phyloP scores from a whole-genome alignment of 2,888 invertebrate species.

The Synergus umbraculus region DNA sequence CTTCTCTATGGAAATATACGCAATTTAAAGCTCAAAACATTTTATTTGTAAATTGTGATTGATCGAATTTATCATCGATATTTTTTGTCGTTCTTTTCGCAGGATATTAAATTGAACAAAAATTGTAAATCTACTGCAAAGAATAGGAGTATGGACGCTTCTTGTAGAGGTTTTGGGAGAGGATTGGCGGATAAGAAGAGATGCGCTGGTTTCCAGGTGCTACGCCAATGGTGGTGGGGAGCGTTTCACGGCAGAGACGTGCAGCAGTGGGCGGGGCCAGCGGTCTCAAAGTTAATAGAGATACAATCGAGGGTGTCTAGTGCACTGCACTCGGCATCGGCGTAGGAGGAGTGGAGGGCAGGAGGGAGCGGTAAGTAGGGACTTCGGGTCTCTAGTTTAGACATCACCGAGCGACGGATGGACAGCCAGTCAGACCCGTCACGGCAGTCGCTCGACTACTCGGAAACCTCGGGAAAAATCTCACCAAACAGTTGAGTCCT shows the following conservation, averaged over 20 bases:
- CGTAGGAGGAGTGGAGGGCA: slow-evolving; percentile 72
- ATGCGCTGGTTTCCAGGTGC: slow-evolving; percentile 45
- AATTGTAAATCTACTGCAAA: too few species aligned
- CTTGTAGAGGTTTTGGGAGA: background rate
- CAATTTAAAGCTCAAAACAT: background rate
- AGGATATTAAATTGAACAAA: background rate
- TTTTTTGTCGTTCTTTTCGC: background rate
- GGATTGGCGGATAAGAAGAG: slow-evolving; percentile 42
- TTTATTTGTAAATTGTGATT: too few species aligned
- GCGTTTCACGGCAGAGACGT: slow-evolving; percentile 54
- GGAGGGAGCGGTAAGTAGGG: slow-evolving; percentile 72
- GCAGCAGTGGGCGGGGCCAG: slow-evolving; percentile 69
- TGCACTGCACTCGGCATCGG: slow-evolving; percentile 69
- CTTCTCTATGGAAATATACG: background rate
- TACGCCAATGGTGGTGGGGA: slow-evolving; percentile 44
- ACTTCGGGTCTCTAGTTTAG: slow-evolving; percentile 76
- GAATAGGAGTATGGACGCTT: background rate
- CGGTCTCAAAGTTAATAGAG: slow-evolving; percentile 74
- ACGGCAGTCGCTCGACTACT: slow-evolving; percentile 76
- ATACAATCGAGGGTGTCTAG: slow-evolving; percentile 77
- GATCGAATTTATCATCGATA: background rate
- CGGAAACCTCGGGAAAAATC: slow-evolving; percentile 72
- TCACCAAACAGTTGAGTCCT: slow-evolving; percentile 44
- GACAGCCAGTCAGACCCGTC: slow-evolving; percentile 77
- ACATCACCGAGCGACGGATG: slow-evolving; percentile 77